Evolutionary conservation across 2,888 invertebrate species (phyloP), one percentile per base, ranked within the genome.

Genomic region (Plagiodera versicolora): DNA sequence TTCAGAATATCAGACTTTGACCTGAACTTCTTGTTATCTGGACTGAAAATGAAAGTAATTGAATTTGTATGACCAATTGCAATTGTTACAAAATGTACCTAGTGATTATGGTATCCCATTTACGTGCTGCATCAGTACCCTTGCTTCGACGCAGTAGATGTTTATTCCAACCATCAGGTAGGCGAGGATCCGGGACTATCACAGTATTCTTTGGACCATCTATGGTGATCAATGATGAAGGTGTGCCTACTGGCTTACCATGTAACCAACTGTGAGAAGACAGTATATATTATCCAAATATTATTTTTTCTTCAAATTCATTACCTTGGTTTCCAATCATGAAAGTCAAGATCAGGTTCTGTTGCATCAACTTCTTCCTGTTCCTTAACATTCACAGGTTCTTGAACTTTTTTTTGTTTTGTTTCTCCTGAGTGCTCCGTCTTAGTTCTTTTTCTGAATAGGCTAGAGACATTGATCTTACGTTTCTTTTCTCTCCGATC

Each of bases 91-190:
- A 6, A 24, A 56, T 53, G 79, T 10, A 88, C 88, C 85, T 84
- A 0, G 90, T 83, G 58, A 92, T 83, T 47, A 92, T 85, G 1
- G 91, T 89, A 73, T 92, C 91, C 92, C 92, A 93, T 75, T 92
- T 92, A 24, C 53, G 39, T 6, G 91, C 91, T 10, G 89, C 89
- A 18, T 89, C 89, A 46, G 85, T 83, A 0, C 88, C 89, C 52
- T 84, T 80, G 87, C 83, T 83, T 28, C 90, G 83, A 66, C 90
- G 88, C 19, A 89, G 86, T 80, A 92, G 87, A 75, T 91, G 91
- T 75, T 92, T 93, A 0, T 85, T 84, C 92, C 92, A 93, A 1
- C 89, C 89, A 1, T 83, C 77, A 0, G 92, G 92, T 64, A 93
- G 77, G 53, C 89, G 83, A 73, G 86, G 87, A 77, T 92, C 92